Evolutionary conservation across 2,888 invertebrate genomes (phyloP), one percentile per base, ranked within the genome.

Genomic region (Diarsia dahlii): DNA sequence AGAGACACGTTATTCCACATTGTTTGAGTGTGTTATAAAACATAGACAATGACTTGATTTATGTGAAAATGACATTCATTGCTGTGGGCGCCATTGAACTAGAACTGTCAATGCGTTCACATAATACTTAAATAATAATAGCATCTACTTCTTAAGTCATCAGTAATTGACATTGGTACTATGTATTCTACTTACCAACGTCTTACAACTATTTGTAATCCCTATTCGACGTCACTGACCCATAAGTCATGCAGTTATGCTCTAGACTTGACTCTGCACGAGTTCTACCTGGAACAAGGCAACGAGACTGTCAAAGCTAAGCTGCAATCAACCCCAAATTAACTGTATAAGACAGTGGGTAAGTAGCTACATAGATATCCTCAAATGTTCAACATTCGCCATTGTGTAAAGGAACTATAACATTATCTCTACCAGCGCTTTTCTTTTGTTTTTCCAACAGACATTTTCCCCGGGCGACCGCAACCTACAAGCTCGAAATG

Each of bases 21-120:
- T 69, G 62, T 74, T 62, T 13, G 23, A 34, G 39, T 69, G 28
- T 39, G 71, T 63, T 72, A 66, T 70, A 78, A 81, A 84, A 84
- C 71, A 84, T 63, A 60, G 18, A 84, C 84, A 84, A 78, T 78
- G 74, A 60, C 48, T 71, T 66, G 71, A 75, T 83, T 83, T 72
- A 79, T 77, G 81, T 63, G 74, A 77, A 84, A 74, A 74, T 68
- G n/a, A n/a, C 81, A 70, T 63, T 74, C n/a, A 60, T 63, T 13
- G 39, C 12, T 62, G 20, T 70, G 58, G 62, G 45, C 63, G 77
- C 71, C 73, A 74, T 81, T 81, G 74, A 82, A 84, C 80, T 78
- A 84, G 78, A 81, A 74, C 71, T 74, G 58, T 69, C 77, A 69
- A 50, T 77, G 45, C 8, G 8, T 64, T 68, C 52, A 62, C 65